phyloP scores from a whole-genome alignment of 2,888 invertebrate species.

The Sinopyrophorus schimmeli region DNA sequence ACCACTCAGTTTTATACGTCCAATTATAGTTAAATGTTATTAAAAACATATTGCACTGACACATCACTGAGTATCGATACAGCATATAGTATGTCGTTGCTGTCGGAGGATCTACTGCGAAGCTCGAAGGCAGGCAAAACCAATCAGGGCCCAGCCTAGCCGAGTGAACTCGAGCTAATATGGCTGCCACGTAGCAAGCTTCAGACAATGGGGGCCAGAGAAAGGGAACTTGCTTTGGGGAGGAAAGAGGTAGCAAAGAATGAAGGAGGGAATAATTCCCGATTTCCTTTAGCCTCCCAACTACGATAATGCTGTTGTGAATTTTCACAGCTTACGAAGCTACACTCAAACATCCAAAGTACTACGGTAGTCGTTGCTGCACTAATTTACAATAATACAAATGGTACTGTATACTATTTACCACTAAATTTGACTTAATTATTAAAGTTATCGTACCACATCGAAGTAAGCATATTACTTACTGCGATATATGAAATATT shows the following conservation, averaged over 20 bases:
- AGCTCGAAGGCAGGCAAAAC: slow-evolving; percentile 55
- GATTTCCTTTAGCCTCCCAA: slow-evolving; percentile 49
- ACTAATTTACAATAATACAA: slow-evolving; percentile 16
- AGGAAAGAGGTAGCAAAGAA: slow-evolving; percentile 45
- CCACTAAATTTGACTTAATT: too few species aligned
- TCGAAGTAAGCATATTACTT: too few species aligned
- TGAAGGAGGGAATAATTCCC: slow-evolving; percentile 49
- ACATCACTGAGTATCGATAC: slow-evolving; percentile 43
- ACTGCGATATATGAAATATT: too few species aligned
- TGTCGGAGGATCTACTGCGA: slow-evolving; percentile 50
- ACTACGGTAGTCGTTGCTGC: slow-evolving; percentile 5
- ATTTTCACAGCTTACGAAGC: slow-evolving; percentile 21
- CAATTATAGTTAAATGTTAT: slow-evolving; percentile 42
- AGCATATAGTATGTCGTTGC: slow-evolving; percentile 44
- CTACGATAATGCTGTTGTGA: slow-evolving; percentile 45
- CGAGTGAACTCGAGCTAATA: slow-evolving; percentile 56
- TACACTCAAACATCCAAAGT: slow-evolving; percentile 6
- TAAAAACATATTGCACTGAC: slow-evolving; percentile 47
- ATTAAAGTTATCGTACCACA: too few species aligned
- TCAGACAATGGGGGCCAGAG: slow-evolving; percentile 54
- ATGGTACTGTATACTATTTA: slow-evolving; percentile 25
- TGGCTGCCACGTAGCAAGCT: slow-evolving; percentile 55
- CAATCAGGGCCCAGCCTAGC: slow-evolving; percentile 56
- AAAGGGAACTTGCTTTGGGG: slow-evolving; percentile 52
- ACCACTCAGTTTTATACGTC: slow-evolving; percentile 37